A percentile compares a stretch with the other conserved stretches of the same genome.
phyloP scores from a whole-genome alignment of 2,113 vertebrate genomes.

The Ornithorhynchus anatinus region DNA sequence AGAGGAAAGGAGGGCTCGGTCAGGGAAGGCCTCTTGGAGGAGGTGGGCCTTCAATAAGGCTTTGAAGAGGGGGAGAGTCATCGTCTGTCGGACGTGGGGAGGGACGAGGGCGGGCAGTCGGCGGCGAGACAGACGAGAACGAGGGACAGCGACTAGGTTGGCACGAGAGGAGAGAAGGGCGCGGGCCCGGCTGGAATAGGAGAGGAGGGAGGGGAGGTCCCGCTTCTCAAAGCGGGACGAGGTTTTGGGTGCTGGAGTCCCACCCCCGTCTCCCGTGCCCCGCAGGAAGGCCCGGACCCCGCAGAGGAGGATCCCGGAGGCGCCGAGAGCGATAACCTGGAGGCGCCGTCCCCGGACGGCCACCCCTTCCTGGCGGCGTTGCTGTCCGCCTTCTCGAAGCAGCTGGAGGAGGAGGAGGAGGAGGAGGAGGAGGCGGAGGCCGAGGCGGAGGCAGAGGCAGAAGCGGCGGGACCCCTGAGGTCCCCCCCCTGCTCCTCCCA shows the following conservation, averaged over 20 bases:
- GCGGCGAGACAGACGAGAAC: neutral
- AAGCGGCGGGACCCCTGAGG: neutral
- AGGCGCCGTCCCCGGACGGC: neutral
- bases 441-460: neutral
- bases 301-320: neutral
- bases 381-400: neutral
- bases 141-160: neutral
- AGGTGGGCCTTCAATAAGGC: too few relatives aligned
- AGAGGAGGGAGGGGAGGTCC: too few relatives aligned
- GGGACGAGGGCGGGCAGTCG: too few relatives aligned
- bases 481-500: neutral
- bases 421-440: too few relatives aligned
- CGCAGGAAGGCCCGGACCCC: neutral
- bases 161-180: too few relatives aligned
- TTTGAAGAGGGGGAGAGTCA: too few relatives aligned
- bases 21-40: too few relatives aligned
- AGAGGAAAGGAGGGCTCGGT: too few relatives aligned
- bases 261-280: neutral
- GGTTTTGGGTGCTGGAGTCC: neutral
- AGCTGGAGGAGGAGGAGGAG: constrained; percentile 10
- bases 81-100: too few relatives aligned
- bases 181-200: too few relatives aligned
- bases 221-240: too few relatives aligned
- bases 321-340: neutral
- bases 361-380: neutral